Evolutionary conservation across 2,797 vertebrate species (phyloP).

Genomic region (Okamejei kenojei): DNA sequence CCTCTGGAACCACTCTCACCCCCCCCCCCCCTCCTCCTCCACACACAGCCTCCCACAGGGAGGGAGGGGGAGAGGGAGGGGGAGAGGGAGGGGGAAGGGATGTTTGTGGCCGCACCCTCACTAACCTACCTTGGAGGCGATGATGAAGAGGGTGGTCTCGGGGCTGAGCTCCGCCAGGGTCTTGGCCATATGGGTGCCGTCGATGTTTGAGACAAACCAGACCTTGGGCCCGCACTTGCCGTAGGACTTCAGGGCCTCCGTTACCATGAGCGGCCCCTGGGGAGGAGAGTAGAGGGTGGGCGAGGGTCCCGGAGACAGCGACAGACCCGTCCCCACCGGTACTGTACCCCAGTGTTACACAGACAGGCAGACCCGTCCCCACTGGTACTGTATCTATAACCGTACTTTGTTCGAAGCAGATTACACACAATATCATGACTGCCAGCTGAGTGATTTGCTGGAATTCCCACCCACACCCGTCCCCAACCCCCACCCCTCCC

Average conservation of each 20-base stretch:
- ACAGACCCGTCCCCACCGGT: background rate
- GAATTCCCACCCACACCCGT: too few species aligned
- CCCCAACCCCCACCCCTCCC: too few species aligned
- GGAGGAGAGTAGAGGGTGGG: background rate
- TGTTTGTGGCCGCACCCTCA: constrained; percentile 44
- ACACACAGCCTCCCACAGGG: too few species aligned
- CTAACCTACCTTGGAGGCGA: constrained; percentile 88
- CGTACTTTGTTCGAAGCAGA: too few species aligned
- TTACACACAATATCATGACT: too few species aligned
- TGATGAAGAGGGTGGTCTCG: constrained; percentile 82
- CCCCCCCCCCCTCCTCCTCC: too few species aligned
- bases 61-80: too few species aligned
- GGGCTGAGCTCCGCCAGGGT: constrained; percentile 79
- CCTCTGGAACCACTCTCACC: too few species aligned
- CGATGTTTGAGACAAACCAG: constrained; percentile 97
- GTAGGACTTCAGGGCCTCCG: constrained; percentile 87
- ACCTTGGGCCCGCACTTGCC: constrained; percentile 79
- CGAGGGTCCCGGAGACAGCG: background rate
- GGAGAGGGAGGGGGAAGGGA: too few species aligned
- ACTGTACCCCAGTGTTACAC: background rate
- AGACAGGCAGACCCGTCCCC: too few species aligned
- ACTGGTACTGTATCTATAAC: background rate
- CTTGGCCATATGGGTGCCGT: constrained; percentile 91
- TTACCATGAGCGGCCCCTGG: constrained; percentile 95
- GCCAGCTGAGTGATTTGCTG: too few species aligned